Evolutionary conservation across 2,113 vertebrate genomes (phyloP).

Genomic region (Scopus umbretta): DNA sequence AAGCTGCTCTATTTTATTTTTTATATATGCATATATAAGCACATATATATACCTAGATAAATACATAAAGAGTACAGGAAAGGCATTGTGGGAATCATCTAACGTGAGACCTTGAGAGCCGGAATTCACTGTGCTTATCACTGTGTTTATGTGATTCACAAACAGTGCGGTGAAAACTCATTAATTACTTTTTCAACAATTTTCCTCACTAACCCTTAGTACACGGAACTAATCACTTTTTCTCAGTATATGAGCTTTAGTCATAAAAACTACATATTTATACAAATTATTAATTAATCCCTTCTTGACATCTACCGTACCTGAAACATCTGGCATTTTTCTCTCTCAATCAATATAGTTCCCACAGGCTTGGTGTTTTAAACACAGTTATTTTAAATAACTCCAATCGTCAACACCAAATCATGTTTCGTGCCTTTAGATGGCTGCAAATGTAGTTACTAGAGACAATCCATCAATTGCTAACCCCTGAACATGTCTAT

Average conservation of each 20-base stretch:
- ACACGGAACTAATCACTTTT: neutral
- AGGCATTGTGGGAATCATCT: neutral
- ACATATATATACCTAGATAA: neutral
- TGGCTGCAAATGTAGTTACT: neutral
- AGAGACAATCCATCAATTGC: neutral
- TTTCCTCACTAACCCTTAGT: neutral
- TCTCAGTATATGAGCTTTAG: neutral
- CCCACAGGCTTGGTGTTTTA: conserved; percentile 19
- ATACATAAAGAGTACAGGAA: neutral
- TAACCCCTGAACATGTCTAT: neutral
- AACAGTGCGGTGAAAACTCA: neutral
- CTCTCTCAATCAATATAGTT: conserved; percentile 7
- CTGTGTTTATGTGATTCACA: neutral
- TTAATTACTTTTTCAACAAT: neutral
- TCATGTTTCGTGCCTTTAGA: neutral
- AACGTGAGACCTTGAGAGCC: neutral
- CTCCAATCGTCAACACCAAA: neutral
- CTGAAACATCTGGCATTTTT: conserved; percentile 55
- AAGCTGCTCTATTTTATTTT: neutral
- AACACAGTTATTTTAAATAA: conserved; percentile 40
- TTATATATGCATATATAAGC: neutral
- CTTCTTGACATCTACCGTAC: neutral
- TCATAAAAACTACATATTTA: conserved; percentile 19
- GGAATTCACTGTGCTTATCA: neutral
- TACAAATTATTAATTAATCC: conserved; percentile 50